Evolutionary conservation across 1,140 invertebrate species (phyloP), one percentile per base, ranked within the genome.

Genomic region (Eufriesea mexicana): DNA sequence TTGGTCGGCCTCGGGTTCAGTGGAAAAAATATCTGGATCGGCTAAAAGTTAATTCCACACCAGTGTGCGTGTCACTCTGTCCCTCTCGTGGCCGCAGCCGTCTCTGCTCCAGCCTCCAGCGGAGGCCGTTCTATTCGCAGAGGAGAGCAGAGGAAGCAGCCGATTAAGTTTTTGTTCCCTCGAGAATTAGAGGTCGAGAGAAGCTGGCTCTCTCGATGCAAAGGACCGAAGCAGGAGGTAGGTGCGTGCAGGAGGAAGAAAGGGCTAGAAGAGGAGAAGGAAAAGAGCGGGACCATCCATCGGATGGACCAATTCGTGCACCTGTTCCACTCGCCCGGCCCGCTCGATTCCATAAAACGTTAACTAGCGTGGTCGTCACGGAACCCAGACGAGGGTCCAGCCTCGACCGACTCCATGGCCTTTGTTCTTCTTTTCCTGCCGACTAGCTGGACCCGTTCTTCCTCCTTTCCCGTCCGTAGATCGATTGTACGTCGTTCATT

Each of bases 141-240:
- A 62, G 84, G 84, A 79, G 77, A 83, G 83, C 87, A 76, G 75
- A 93, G 93, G 93, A 93, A 93, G 90, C 89, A 84, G 87, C 87
- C 93, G 91, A 93, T 94, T 93, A 93, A 92, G 91, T 93, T 93
- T 93, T 93, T 94, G 92, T 89, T 85, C 84, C 84, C 80, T 85
- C 70, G 87, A 88, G 90, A 92, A 93, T 92, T 91, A 93, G 92
- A 92, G 87, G 85, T 87, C 81, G 86, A 88, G 89, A 86, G 68
- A 54, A 77, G 73, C 61, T 83, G 68, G 61, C 61, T 80, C 78
- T 67, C 49, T 6, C n/a, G 66, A 49, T 61, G 79, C 59, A 59
- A 76, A 82, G 72, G 66, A 20, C 49, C 61, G 73, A 79, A 76
- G 79, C 64, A 64, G 14, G 57, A 55, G 54, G 45, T 51, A 84